Base-by-base conservation (phyloP, 2,888 invertebrate genomes). In the Idaea dimidiata region DNA sequence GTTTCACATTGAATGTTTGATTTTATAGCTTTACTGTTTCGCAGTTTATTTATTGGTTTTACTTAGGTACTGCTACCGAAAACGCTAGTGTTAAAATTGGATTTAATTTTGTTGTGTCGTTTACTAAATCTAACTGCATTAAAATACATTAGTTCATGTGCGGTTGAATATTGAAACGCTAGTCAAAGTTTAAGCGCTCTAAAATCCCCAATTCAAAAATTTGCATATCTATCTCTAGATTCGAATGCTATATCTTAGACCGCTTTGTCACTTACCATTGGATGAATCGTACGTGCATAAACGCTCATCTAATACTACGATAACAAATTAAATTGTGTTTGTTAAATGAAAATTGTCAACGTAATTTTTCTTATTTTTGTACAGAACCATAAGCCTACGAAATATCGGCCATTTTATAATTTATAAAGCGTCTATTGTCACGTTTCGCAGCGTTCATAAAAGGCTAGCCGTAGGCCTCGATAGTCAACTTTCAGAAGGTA, bases 391-490 rank as follows among this genome's bases (percentile, higher is more conserved):
- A 0, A 43, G 8, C 43, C 43, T 43, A 43, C 5, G 3, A 43
- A 43, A 43, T 43, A 43, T 43, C 18, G 7, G 56, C 56, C 56
- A 56, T 56, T 16, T 69, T 69, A 68, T 68, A 69, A 66, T 71
- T 70, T 66, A 66, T 64, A 63, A 66, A 66, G 62, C 63, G 56
- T 56, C 62, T 60, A 70, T 70, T 66, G 69, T 67, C 66, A 66
- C 64, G 63, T 63, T 62, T 57, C 59, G 62, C 59, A 64, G 65
- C 60, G 61, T 65, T 32, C 66, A 64, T 70, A 68, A 71, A 68
- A 65, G 71, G 63, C 57, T 60, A 17, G 66, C 71, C 67, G 64
- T 66, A 53, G 71, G 68, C 68, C 59, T 17, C 54, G 14, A 17
- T 17, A 5, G 56, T 17, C 18, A 17, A 18, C 7, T 17, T 17